phyloP scores from a whole-genome alignment of 2,797 vertebrate genomes.

The Nannoperca australis region DNA sequence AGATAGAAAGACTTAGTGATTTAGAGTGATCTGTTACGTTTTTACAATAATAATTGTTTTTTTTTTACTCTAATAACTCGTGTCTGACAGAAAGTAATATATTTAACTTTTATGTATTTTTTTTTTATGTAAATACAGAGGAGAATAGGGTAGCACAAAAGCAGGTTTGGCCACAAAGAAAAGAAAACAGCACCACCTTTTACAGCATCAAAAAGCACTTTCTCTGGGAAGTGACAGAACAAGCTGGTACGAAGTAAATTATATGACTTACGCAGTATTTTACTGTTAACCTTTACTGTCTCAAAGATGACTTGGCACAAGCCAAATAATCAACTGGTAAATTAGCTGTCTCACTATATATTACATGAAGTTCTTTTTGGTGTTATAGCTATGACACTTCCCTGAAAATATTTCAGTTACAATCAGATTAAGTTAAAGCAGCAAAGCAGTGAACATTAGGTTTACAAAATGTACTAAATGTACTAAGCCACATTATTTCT shows the following conservation, averaged over 20 bases:
- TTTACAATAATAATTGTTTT: slow-evolving; percentile 8
- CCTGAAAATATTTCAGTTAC: background rate
- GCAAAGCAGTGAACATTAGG: background rate
- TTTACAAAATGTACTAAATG: background rate
- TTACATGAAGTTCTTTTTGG: background rate
- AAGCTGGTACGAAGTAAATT: background rate
- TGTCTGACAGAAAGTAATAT: background rate
- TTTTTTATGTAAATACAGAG: slow-evolving; percentile 1
- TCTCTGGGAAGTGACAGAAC: slow-evolving; percentile 1
- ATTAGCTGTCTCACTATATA: background rate
- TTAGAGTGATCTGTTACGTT: slow-evolving; percentile 26
- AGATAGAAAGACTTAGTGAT: slow-evolving; percentile 31
- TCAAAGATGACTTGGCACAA: slow-evolving; percentile 7
- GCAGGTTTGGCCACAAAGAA: slow-evolving; percentile 14
- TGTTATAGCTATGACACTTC: background rate
- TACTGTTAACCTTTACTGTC: slow-evolving; percentile 1
- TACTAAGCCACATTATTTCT: background rate
- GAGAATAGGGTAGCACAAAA: background rate
- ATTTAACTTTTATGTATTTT: background rate
- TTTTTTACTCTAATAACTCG: background rate
- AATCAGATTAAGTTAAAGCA: background rate
- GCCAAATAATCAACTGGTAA: background rate
- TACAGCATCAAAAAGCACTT: slow-evolving; percentile 15
- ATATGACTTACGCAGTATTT: slow-evolving; percentile 15
- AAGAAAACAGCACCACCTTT: slow-evolving; percentile 14